A percentile compares a stretch with the other conserved stretches of the same genome.
Conservation (phyloP, 2,888 invertebrate species). For the Agrypnus murinus region DNA sequence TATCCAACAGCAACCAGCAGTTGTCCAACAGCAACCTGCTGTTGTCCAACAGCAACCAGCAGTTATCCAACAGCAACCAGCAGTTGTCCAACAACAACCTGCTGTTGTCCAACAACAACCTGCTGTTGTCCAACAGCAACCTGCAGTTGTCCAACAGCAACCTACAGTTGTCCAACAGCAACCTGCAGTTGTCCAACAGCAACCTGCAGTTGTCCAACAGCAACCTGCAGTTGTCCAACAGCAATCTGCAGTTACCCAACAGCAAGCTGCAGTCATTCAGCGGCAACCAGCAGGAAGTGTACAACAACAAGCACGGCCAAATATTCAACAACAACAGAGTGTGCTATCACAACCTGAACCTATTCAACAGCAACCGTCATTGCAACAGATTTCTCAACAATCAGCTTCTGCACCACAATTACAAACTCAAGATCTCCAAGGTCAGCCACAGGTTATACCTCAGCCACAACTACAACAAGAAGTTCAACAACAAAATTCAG, state of each 20-base stretch:
- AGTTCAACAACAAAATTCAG: conserved; percentile 47
- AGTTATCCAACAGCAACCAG: conserved; percentile 72
- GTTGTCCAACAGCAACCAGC: conserved; percentile 73
- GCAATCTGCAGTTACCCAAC: conserved; percentile 44
- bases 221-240: conserved; percentile 69
- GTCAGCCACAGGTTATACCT: conserved; percentile 20
- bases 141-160: conserved; percentile 22
- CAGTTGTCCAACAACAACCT: conserved; percentile 39
- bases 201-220: conserved; percentile 66
- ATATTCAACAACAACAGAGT: conserved; percentile 32
- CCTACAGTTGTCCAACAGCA: neutral
- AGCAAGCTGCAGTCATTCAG: conserved; percentile 28
- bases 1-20: conserved; percentile 31
- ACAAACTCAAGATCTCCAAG: neutral
- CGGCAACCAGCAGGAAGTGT: conserved; percentile 4
- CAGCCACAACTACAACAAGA: conserved; percentile 35
- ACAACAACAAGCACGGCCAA: conserved; percentile 8
- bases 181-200: conserved; percentile 69
- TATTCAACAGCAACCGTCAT: conserved; percentile 23
- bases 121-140: no score
- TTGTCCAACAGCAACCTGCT: conserved; percentile 44
- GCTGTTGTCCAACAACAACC: conserved; percentile 5
- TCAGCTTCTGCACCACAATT: conserved; percentile 8
- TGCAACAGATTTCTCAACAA: conserved; percentile 5
- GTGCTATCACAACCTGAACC: neutral